Conservation (phyloP, 2,888 invertebrate genomes). For the Ceramica pisi region DNA sequence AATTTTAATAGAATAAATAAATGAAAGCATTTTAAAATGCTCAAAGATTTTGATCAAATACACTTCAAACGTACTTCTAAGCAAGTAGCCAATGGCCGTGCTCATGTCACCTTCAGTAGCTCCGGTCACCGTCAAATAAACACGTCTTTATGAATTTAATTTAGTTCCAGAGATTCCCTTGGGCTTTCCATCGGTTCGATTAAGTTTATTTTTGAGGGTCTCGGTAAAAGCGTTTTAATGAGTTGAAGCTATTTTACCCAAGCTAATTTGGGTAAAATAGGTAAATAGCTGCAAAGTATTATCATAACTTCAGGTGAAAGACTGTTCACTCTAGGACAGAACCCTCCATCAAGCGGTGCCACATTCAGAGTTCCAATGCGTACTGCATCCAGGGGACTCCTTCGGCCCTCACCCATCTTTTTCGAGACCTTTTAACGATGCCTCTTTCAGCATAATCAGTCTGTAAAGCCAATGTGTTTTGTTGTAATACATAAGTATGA, state of each 20-base stretch:
- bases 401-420: no score
- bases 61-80: constrained; percentile 18
- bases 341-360: neutral
- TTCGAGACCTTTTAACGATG: no score
- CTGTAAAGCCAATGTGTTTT: no score
- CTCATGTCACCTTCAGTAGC: constrained; percentile 32
- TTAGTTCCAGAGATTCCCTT: constrained; percentile 21
- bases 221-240: neutral
- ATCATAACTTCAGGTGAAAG: neutral
- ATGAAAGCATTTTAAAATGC: constrained; percentile 43
- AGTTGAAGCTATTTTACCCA: no score
- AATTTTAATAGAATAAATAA: no score
- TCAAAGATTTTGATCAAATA: constrained; percentile 35
- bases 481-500: no score
- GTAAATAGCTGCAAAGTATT: no score
- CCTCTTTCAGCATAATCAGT: no score
- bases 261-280: neutral
- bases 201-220: constrained; percentile 3
- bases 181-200: constrained; percentile 5
- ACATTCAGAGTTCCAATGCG: no score
- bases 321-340: neutral
- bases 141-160: constrained; percentile 44
- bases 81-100: constrained; percentile 26
- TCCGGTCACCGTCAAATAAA: constrained; percentile 38
- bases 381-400: no score